A percentile compares a stretch with the other conserved stretches of the same genome.
These are phyloP conservation scores for Drosophila nigrodunni DNA, from an alignment of 1,140 invertebrate genomes.

Conservation along the genomic window DNA sequence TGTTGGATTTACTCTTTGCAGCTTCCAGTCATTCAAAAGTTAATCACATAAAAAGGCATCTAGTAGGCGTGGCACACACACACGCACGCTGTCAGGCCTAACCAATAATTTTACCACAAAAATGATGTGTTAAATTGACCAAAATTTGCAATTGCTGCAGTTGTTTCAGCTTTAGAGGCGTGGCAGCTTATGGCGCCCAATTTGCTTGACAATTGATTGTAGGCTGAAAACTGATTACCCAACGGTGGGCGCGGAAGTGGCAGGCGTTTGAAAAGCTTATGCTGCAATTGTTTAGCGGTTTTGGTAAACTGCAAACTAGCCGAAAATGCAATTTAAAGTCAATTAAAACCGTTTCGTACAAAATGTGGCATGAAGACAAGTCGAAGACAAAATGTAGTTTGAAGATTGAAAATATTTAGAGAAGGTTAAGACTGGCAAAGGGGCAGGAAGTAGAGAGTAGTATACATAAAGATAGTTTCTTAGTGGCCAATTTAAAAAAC, in stretches of 20 bases:
- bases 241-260: conserved; percentile 25
- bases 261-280: conserved; percentile 29
- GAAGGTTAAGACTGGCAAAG: too few relatives aligned
- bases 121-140: conserved; percentile 75
- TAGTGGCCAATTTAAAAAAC: too few relatives aligned
- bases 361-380: not conserved
- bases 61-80: conserved; percentile 32
- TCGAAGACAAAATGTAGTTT: not conserved
- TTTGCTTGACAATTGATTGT: conserved; percentile 65
- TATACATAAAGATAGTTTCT: too few relatives aligned
- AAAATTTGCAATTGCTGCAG: conserved; percentile 62
- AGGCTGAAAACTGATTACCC: not conserved
- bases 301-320: conserved; percentile 31
- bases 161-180: not conserved
- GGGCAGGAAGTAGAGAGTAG: not conserved
- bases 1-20: conserved; percentile 16
- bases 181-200: conserved; percentile 40
- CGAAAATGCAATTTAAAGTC: conserved; percentile 15
- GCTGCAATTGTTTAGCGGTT: conserved; percentile 77
- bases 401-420: not conserved
- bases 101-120: conserved; percentile 62
- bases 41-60: conserved; percentile 66
- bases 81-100: not conserved
- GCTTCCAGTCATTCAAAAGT: conserved; percentile 62
- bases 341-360: not conserved